A percentile compares a stretch with the other conserved stretches of the same genome.
phyloP scores from a whole-genome alignment of 2,113 vertebrate species.

The Plecturocebus donacophilus region DNA sequence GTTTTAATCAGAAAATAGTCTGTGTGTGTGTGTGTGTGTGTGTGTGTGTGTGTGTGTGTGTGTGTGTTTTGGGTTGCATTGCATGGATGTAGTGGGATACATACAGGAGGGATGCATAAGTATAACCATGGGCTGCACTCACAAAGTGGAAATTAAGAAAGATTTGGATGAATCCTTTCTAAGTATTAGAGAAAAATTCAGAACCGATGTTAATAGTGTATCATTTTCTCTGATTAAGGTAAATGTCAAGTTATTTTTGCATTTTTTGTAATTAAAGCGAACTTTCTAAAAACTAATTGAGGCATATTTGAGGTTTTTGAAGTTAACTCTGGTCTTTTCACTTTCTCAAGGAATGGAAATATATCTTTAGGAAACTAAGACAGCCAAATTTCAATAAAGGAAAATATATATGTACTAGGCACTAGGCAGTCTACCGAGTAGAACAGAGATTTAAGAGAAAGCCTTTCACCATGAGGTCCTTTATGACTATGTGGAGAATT shows the following conservation, averaged over 20 bases:
- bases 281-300: constrained; percentile 2
- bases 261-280: constrained; percentile 50
- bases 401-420: background rate
- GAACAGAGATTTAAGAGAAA: background rate
- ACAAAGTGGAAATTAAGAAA: background rate
- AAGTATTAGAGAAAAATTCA: constrained; percentile 34
- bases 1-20: background rate
- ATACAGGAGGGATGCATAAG: background rate
- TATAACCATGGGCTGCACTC: background rate
- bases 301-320: background rate
- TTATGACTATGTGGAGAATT: background rate
- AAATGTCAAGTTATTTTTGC: constrained; percentile 27
- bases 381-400: constrained; percentile 7
- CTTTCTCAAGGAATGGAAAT: background rate
- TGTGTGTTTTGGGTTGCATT: background rate
- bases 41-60: background rate
- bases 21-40: background rate
- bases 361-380: background rate
- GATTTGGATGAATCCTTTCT: background rate
- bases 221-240: constrained; percentile 31
- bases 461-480: background rate
- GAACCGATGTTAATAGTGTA: background rate
- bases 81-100: fast-evolving
- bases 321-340: background rate
- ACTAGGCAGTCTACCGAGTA: background rate